These are phyloP conservation scores for Apotomis betuletana DNA, from an alignment of 2,888 invertebrate species.

Conservation along the genomic window DNA sequence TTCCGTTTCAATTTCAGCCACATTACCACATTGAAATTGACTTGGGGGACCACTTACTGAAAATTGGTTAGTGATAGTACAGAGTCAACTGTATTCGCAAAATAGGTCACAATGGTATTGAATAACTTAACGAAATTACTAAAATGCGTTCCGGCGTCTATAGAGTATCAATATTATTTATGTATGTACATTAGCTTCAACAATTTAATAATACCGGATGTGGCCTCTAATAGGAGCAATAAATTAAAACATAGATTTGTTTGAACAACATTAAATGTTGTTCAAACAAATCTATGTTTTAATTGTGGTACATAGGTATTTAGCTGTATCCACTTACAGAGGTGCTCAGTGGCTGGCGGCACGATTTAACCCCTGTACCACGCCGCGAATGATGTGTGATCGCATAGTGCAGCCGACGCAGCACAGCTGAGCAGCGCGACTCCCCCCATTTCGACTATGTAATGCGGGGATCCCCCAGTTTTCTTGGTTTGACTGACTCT, in stretches of 20 bases:
- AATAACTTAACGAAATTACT: not conserved
- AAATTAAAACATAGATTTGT: too few relatives aligned
- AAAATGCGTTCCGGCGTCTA: not conserved
- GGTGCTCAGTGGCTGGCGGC: constrained; percentile 82
- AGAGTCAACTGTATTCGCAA: not conserved
- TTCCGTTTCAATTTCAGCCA: not conserved
- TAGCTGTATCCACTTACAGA: constrained; percentile 59
- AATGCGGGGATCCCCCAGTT: too few relatives aligned
- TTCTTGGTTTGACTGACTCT: too few relatives aligned
- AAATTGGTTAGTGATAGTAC: not conserved
- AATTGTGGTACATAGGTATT: too few relatives aligned
- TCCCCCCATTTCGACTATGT: constrained; percentile 85
- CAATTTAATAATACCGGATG: too few relatives aligned
- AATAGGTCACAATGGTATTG: not conserved
- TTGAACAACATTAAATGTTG: too few relatives aligned
- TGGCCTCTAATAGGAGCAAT: too few relatives aligned
- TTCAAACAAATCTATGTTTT: too few relatives aligned
- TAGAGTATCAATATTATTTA: too few relatives aligned
- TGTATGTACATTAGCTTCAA: too few relatives aligned
- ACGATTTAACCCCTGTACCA: constrained; percentile 91
- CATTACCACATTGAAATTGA: not conserved
- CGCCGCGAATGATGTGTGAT: constrained; percentile 89
- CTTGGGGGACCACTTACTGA: not conserved
- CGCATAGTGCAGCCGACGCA: constrained; percentile 85
- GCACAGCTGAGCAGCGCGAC: constrained; percentile 88